Conservation (phyloP, 2,797 vertebrate genomes). For the Lophura swinhoii region DNA sequence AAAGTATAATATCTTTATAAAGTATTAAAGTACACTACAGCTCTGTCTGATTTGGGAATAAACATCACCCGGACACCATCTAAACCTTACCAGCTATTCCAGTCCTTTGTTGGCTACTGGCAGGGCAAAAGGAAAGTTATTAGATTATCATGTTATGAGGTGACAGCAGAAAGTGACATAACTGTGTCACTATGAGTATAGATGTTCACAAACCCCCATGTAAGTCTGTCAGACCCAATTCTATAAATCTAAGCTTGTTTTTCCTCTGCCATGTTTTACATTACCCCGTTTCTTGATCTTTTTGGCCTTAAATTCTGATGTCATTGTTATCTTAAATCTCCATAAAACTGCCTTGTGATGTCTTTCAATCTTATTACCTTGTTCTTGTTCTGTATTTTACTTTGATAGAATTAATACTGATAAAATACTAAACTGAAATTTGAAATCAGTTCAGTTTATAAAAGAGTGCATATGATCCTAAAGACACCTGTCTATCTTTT, state of each 20-base stretch:
- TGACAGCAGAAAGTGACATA: not conserved
- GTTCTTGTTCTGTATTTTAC: not conserved
- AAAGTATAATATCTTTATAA: not conserved
- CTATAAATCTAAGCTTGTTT: not conserved
- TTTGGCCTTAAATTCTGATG: not conserved
- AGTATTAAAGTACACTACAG: not conserved
- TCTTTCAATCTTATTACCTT: not conserved
- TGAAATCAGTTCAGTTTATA: not conserved
- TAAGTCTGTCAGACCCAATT: not conserved
- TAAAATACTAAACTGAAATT: not conserved
- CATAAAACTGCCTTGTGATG: not conserved
- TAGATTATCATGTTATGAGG: not conserved
- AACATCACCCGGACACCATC: not conserved
- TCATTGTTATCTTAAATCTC: not conserved
- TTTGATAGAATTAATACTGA: not conserved
- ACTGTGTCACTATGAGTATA: not conserved
- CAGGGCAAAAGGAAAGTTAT: not conserved
- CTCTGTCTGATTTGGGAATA: not conserved
- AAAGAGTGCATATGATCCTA: not conserved
- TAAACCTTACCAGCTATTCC: not conserved
- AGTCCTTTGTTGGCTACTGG: not conserved
- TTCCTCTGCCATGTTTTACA: not conserved
- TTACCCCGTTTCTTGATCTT: not conserved
- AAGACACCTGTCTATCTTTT: not conserved
- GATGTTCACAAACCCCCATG: not conserved